A percentile compares a stretch with the other conserved stretches of the same genome.
Conservation (phyloP, 2,113 vertebrate genomes). For the Ctenomys sociabilis region DNA sequence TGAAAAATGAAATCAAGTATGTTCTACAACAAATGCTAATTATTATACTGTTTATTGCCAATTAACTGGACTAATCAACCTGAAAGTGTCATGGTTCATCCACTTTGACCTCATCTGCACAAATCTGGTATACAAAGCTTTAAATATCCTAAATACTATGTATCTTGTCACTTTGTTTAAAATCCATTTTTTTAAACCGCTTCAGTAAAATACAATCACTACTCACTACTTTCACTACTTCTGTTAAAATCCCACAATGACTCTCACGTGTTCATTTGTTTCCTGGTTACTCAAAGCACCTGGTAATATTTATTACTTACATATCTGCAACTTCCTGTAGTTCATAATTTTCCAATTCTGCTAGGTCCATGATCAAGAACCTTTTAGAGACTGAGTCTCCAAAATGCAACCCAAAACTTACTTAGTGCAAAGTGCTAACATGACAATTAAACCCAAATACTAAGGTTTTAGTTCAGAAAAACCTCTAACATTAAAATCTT, state of each 20-base stretch:
- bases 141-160: constrained; percentile 5
- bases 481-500: not conserved
- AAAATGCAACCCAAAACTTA: not conserved
- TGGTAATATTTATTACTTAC: not conserved
- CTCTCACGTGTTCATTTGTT: not conserved
- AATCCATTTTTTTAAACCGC: constrained; percentile 10
- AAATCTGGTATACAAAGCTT: not conserved
- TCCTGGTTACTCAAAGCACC: constrained; percentile 7
- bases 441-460: not conserved
- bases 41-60: not conserved
- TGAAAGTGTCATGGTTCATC: constrained; percentile 4
- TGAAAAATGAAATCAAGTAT: constrained; percentile 42
- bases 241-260: constrained; percentile 6
- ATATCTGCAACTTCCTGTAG: not conserved
- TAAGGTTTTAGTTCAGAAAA: not conserved
- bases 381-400: not conserved
- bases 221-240: not conserved
- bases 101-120: not conserved
- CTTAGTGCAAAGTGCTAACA: not conserved
- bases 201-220: constrained; percentile 2
- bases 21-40: constrained; percentile 15
- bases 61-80: not conserved
- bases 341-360: constrained; percentile 16
- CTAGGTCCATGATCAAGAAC: not conserved
- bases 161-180: constrained; percentile 6